Evolutionary conservation across 1,140 invertebrate genomes (phyloP).

Genomic region (Diuraphis noxia): DNA sequence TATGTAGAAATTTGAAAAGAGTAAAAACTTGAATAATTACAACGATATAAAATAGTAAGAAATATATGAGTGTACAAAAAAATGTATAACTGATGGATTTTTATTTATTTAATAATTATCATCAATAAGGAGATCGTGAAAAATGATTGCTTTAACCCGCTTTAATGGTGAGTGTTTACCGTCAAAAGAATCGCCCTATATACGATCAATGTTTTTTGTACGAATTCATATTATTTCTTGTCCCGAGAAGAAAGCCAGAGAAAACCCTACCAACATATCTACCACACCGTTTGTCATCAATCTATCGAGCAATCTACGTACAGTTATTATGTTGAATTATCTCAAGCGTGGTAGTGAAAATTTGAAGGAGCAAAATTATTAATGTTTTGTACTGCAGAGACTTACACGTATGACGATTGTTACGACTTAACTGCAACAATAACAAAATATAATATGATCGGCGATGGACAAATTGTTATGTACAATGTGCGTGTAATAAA

Average conservation of each 20-base stretch:
- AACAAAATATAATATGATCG: not conserved
- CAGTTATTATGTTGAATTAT: not conserved
- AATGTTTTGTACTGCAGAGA: not conserved
- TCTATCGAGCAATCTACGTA: not conserved
- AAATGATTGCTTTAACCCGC: not conserved
- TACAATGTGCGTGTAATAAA: not conserved
- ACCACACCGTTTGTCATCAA: not conserved
- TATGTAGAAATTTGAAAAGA: not conserved
- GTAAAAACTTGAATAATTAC: not conserved
- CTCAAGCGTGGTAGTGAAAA: not conserved
- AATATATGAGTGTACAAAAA: no score
- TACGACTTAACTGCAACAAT: not conserved
- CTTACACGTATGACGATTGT: not conserved
- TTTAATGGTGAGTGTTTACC: not conserved
- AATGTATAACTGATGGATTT: not conserved
- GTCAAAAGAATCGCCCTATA: not conserved
- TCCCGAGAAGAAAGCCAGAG: not conserved
- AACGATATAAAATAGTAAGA: not conserved
- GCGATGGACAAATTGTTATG: not conserved
- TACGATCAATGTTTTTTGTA: not conserved
- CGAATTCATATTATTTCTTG: not conserved
- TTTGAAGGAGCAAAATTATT: not conserved
- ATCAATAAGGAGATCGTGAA: not conserved
- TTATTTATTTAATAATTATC: not conserved
- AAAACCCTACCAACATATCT: not conserved